Base-by-base conservation (phyloP, 2,113 vertebrate genomes). In the Gnathonemus echidnorhynchus region DNA sequence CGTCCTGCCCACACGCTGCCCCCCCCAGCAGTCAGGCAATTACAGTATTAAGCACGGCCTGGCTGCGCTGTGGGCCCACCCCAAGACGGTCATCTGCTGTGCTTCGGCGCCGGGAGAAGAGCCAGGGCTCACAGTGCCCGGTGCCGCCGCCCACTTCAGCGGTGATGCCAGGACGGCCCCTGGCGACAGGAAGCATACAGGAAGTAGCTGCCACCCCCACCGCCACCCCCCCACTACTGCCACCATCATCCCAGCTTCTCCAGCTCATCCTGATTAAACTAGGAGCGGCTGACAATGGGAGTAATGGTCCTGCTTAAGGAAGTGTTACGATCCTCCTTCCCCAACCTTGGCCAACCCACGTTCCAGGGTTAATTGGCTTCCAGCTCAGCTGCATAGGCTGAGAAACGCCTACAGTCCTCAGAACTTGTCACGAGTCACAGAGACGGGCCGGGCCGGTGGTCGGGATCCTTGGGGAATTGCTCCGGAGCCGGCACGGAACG, bases 1-100 rank as follows among this genome's bases (percentile, higher is more conserved):
- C 83, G 45, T 85, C 42, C 83, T n/a, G 83, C 83, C 83, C 83
- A 85, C 83, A 85, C 21, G 45, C 83, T 45, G 83, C 35, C 83
- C 83, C 80, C 80, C 39, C 83, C 83, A 85, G 83, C 83, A 85
- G 83, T 85, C 83, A 85, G 83, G 83, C 83, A 85, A 85, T 85
- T 85, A 85, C 45, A n/a, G 83, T 48, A 85, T 85, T 85, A 85
- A 85, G 39, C 83, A 85, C 9, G 19, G 45, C 35, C 83, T 85
- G 83, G 83, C 83, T 48, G 83, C 45, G 21, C 45, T 21, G 9
- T 21, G 8, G 39, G 3, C 45, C 19, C 80, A 46, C 83, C 83
- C 42, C 83, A 42, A 24, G 83, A 24, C 7, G 19, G 45, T 84
- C 42, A 48, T 85, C 80, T 85, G 80, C 80, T 48, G 80, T 45